phyloP scores from a whole-genome alignment of 2,797 vertebrate genomes.

The Siniperca obscura region DNA sequence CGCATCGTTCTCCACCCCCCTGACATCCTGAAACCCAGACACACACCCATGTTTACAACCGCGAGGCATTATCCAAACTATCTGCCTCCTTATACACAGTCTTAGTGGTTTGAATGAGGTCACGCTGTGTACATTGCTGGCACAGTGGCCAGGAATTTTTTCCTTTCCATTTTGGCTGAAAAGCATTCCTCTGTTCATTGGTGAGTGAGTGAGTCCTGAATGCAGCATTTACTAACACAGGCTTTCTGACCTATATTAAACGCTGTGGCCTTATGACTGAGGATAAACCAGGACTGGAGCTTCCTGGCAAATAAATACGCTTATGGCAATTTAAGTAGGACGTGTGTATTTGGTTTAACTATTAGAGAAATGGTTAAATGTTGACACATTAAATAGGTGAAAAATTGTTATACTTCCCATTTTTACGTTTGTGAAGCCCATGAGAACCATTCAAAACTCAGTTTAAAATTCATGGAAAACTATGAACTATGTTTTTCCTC shows the following conservation, averaged over 20 bases:
- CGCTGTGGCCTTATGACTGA: not conserved
- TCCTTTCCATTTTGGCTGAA: conserved; percentile 47
- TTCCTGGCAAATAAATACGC: not conserved
- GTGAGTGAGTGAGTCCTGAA: conserved; percentile 28
- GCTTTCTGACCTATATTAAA: conserved; percentile 47
- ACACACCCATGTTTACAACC: conserved; percentile 58
- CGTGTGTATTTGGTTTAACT: not conserved
- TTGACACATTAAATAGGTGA: not conserved
- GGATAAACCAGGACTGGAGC: not conserved
- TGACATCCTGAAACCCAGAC: conserved; percentile 1
- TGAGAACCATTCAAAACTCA: not conserved
- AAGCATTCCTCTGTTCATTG: conserved; percentile 58
- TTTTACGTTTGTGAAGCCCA: not conserved
- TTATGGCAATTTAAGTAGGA: not conserved
- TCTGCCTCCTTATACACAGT: conserved; percentile 24
- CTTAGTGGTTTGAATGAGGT: conserved; percentile 53
- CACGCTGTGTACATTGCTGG: conserved; percentile 64
- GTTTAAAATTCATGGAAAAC: conserved; percentile 21
- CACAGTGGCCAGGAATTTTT: conserved; percentile 49
- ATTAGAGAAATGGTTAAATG: not conserved
- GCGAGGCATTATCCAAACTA: conserved; percentile 10
- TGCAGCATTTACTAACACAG: conserved; percentile 35
- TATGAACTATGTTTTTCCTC: conserved; percentile 9
- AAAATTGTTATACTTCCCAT: not conserved
- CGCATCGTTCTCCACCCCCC: not conserved